phyloP scores from a whole-genome alignment of 1,140 invertebrate species.

The Dysdera silvatica region DNA sequence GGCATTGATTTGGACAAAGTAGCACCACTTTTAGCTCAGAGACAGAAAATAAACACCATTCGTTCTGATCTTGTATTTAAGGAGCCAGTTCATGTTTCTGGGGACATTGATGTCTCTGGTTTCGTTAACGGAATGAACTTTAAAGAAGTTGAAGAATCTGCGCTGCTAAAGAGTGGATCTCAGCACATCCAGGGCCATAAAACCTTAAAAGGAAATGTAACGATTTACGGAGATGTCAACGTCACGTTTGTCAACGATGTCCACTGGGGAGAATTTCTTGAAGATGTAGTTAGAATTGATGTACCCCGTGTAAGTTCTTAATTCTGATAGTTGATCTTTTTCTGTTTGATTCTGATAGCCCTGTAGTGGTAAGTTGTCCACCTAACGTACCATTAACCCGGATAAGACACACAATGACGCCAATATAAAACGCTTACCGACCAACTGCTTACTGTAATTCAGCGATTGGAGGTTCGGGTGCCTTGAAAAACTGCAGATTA shows the following conservation, averaged over 20 bases:
- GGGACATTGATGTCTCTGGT: conserved; percentile 8
- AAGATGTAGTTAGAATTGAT: conserved; percentile 9
- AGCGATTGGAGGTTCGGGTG: too few species aligned
- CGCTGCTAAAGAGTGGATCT: conserved; percentile 2
- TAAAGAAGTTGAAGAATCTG: neutral
- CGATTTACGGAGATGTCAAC: conserved; percentile 8
- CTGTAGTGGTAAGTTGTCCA: too few species aligned
- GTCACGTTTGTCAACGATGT: conserved; percentile 4
- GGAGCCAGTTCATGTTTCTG: neutral
- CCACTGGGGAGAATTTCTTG: conserved; percentile 9
- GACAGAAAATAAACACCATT: neutral
- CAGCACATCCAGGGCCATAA: conserved; percentile 6
- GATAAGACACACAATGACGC: too few species aligned
- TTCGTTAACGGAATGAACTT: conserved; percentile 19
- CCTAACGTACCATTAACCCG: too few species aligned
- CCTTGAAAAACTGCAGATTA: too few species aligned
- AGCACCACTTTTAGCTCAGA: neutral
- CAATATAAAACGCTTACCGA: too few species aligned
- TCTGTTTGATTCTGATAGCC: too few species aligned
- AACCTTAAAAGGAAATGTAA: conserved; percentile 4
- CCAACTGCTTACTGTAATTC: too few species aligned
- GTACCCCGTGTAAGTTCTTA: conserved; percentile 14
- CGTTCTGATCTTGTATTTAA: conserved; percentile 6
- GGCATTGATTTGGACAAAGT: conserved; percentile 16
- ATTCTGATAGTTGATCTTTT: too few species aligned